Evolutionary conservation across 1,140 invertebrate genomes (phyloP), one percentile per base, ranked within the genome.

Genomic region (Nautilus pompilius): DNA sequence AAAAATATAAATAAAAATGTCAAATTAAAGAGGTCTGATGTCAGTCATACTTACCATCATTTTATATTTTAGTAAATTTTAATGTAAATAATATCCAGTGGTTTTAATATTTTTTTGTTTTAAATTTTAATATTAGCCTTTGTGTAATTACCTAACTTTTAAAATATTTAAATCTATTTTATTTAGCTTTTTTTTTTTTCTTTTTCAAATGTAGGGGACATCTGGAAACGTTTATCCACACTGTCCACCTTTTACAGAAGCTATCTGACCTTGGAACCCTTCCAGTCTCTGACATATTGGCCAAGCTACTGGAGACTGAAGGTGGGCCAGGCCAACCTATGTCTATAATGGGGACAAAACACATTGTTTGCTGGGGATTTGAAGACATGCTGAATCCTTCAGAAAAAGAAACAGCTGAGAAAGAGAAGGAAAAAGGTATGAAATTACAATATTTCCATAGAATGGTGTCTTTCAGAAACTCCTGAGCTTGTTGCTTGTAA

Each of bases 151-250:
- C 20, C 10, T 45, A n/a, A 10, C 20, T 45, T 45, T 45, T 45
- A n/a, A 10, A 41, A 41, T 41, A 10, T 41, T 41, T 41, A 10
- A 10, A 41, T 41, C n/a, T 41, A 29, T 59, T 28, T 26, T 17
- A 46, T 30, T 28, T 60, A 30, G 29, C 20, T 36, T 10, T 58
- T 30, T 32, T 54, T 56, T 63, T 32, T 65, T 36, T 67, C 32
- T 60, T 71, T 75, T 30, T 10, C 8, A 10, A 41, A 10, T 41
- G 8, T 71, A 81, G 81, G 55, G 81, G 81, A 2, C 72, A 77
- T 49, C 58, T 82, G 17, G 75, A 80, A 57, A 79, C 77, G 8
- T 81, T 83, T 63, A 76, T 82, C n/a, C 79, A 81, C 62, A 74
- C 79, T 20, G 72, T 80, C 2, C 74, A 81, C 62, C 58, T 83